Percentiles rank a stretch among this genome's conserved stretches.
phyloP scores from a whole-genome alignment of 1,140 invertebrate genomes.

The Atopsyche davidsoni region DNA sequence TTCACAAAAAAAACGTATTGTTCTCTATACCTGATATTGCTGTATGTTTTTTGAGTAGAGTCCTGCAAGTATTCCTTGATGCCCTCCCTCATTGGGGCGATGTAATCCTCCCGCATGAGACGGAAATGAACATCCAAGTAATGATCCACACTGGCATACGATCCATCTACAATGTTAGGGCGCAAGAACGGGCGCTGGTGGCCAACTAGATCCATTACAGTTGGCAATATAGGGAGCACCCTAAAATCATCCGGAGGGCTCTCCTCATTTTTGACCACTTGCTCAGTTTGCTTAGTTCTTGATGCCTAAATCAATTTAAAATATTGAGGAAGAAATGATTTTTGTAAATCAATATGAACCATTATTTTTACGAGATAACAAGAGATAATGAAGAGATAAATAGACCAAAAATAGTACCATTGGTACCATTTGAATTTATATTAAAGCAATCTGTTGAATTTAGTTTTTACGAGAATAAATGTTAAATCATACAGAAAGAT shows the following conservation, averaged over 20 bases:
- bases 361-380: too few relatives aligned
- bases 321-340: not conserved
- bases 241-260: constrained; percentile 9
- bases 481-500: too few relatives aligned
- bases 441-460: too few relatives aligned
- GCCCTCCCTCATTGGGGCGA: constrained; percentile 52
- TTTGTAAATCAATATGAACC: not conserved
- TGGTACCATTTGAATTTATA: too few relatives aligned
- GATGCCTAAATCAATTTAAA: not conserved
- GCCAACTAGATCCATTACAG: constrained; percentile 25
- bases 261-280: not conserved
- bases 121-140: constrained; percentile 76
- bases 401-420: too few relatives aligned
- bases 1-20: too few relatives aligned
- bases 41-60: constrained; percentile 30
- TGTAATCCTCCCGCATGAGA: constrained; percentile 69
- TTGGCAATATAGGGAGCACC: constrained; percentile 30
- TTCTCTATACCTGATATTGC: too few relatives aligned
- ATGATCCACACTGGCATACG: constrained; percentile 57
- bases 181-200: constrained; percentile 43
- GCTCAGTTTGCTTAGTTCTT: not conserved
- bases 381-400: too few relatives aligned
- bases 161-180: constrained; percentile 54
- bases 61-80: constrained; percentile 34
- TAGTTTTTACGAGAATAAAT: too few relatives aligned